phyloP scores from a whole-genome alignment of 2,797 vertebrate species.

The Diceros bicornis region DNA sequence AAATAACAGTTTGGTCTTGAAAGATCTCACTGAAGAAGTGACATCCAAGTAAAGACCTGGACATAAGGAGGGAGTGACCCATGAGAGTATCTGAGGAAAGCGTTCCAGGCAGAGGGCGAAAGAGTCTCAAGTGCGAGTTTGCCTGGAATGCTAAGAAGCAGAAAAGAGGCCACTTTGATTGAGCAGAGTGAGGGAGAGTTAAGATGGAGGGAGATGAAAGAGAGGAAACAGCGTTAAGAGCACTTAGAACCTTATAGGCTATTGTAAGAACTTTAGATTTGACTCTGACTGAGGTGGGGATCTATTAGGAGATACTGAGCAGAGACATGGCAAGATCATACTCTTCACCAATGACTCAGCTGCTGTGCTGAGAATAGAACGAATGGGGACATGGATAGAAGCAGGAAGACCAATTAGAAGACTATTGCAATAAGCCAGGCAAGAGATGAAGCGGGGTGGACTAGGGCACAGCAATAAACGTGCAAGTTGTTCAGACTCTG shows the following conservation, averaged over 20 bases:
- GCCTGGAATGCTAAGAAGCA: not conserved
- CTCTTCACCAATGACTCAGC: not conserved
- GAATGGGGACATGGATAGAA: not conserved
- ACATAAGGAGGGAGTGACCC: not conserved
- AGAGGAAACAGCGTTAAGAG: not conserved
- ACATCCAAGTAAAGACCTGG: not conserved
- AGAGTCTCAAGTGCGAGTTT: not conserved
- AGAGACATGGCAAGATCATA: not conserved
- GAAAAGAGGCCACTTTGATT: not conserved
- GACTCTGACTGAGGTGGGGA: not conserved
- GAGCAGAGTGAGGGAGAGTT: not conserved
- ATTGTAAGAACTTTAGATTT: not conserved
- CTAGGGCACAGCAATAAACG: not conserved
- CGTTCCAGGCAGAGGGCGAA: not conserved
- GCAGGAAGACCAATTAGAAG: not conserved
- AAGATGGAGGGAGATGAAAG: not conserved
- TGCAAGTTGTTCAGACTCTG: not conserved
- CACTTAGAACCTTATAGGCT: not conserved
- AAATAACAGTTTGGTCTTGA: not conserved
- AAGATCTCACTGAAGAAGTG: not conserved
- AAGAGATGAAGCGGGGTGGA: not conserved
- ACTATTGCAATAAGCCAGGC: not conserved
- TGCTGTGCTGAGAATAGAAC: not conserved
- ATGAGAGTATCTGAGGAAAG: not conserved
- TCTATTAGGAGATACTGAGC: not conserved